phyloP scores from a whole-genome alignment of 2,113 vertebrate genomes.

The Gadus chalcogrammus region DNA sequence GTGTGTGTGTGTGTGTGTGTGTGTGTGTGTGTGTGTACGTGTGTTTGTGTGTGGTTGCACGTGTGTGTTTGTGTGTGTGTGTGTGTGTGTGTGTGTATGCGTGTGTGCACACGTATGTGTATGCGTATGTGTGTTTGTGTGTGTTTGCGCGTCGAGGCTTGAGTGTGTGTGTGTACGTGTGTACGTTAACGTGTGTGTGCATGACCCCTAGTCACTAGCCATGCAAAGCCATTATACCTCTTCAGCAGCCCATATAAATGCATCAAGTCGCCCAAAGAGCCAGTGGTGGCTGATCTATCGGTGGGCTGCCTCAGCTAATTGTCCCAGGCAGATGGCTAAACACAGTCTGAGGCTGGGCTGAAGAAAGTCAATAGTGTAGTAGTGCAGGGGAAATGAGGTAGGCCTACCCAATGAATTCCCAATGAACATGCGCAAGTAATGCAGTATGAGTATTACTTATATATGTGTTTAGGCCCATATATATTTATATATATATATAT shows the following conservation, averaged over 20 bases:
- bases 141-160: no score
- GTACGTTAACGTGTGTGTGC: not conserved
- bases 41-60: not conserved
- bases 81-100: no score
- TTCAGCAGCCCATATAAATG: slow-evolving; percentile 25
- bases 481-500: no score
- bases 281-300: slow-evolving; percentile 33
- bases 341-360: not conserved
- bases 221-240: slow-evolving; percentile 22
- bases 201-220: slow-evolving; percentile 7
- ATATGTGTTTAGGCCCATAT: no score
- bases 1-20: no score
- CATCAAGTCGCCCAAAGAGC: slow-evolving; percentile 24
- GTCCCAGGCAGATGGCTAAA: slow-evolving; percentile 31
- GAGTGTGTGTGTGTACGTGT: no score
- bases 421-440: no score
- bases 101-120: not conserved
- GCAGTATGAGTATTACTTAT: no score
- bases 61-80: not conserved
- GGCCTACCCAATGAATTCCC: no score
- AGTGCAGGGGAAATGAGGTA: no score
- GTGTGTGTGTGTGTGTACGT: no score
- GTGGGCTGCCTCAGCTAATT: slow-evolving; percentile 34
- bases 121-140: no score
- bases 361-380: not conserved